Evolutionary conservation across 2,888 invertebrate species (phyloP), one percentile per base, ranked within the genome.

Genomic region (Leptura quadrifasciata): DNA sequence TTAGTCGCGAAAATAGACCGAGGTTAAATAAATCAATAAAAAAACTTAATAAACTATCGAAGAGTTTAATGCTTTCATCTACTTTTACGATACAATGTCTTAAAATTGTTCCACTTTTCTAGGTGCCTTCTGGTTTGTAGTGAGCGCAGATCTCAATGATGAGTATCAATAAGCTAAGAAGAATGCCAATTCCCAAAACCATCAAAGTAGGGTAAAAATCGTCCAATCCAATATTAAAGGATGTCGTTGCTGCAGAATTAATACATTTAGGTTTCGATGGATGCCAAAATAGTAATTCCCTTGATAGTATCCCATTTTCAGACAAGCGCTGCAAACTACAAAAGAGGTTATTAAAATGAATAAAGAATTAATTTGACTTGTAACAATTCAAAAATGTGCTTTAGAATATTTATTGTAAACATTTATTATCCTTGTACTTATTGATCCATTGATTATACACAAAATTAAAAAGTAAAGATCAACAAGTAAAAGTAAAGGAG

Each of bases 241-340:
- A 77, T 1, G 81, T 74, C 0, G 82, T 79, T 60, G 67, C 75
- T 6, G 79, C 74, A 8, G 83, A 82, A 72, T 82, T 80, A 47
- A 86, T 79, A 77, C 88, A 88, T 73, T 83, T 83, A 0, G 88
- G 87, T 81, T 86, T 87, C 35, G 80, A 80, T 6, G 87, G 85
- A 76, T 86, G 84, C 86, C 87, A 88, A 77, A 85, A 85, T 52
- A 71, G 70, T 17, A 81, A 68, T 80, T 87, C 85, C 52, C 86
- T 81, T 20, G 80, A 61, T 12, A 86, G 69, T 58, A 87, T 83
- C 10, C 88, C 88, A 75, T 83, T 72, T 82, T 88, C 87, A 8
- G 81, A 84, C 31, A 87, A 74, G 18, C 85, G 79, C 64, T 86
- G 86, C 15, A 87, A 76, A 76, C 88, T 88, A 70, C 54, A 84